Evolutionary conservation across 1,140 invertebrate species (phyloP), one percentile per base, ranked within the genome.

Genomic region (Cataglyphis hispanica): DNA sequence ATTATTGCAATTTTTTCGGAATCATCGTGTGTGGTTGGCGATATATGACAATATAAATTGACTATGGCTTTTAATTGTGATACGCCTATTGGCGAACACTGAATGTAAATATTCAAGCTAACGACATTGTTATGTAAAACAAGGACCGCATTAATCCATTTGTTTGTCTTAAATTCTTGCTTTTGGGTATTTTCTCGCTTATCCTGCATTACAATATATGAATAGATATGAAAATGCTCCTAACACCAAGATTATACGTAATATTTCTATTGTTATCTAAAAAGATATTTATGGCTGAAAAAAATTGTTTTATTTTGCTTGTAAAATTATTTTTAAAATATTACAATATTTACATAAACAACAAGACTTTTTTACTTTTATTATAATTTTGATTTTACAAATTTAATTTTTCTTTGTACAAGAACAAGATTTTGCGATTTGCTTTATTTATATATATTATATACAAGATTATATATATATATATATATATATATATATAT

Each of bases 31-130:
- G 63, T 25, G 40, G 13, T 46, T 25, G 13, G 64, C 37, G 27
- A 81, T 72, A 43, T 25, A 19, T 53, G 66, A 60, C 58, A 72
- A 81, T 40, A 81, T 31, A 58, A 81, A 81, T 72, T 81, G 67
- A 16, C 13, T 43, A 25, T 16, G 34, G 37, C 4, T 46, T 60
- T 81, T 81, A 81, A 81, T 81, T 13, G 25, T 19, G 66, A 81
- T 53, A 40, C 8, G 3, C 0, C 13, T 64, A 70, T 25, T 19
- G 40, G 6, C 31, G 53, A 43, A 37, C 53, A 58, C 11, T 43
- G 1, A 19, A 2, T 19, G 6, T 72, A 72, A 72, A 60, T 19
- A 80, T 56, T 72, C 43, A 60, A 58, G 25, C 13, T 46, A 60
- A 81, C 25, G 25, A 72, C 37, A 46, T 16, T 60, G 25, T 81